Evolutionary conservation across 2,113 vertebrate species (phyloP).

Genomic region (Pungitius pungitius): DNA sequence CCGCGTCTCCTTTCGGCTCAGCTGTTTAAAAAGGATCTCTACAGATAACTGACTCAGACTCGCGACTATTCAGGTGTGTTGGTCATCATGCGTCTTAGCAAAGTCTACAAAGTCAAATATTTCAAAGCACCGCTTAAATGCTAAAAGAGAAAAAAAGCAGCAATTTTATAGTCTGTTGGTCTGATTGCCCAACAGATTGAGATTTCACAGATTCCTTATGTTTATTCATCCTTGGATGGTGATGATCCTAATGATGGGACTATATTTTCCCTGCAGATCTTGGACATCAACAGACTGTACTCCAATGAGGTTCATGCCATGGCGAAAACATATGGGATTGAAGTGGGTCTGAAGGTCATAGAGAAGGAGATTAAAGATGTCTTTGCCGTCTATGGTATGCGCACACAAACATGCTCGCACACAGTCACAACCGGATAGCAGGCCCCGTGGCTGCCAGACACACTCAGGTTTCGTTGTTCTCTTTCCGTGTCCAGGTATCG

Average conservation of each 20-base stretch:
- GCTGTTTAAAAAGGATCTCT: neutral
- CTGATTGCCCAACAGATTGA: neutral
- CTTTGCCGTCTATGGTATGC: slow-evolving; percentile 95
- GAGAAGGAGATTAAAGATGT: slow-evolving; percentile 99
- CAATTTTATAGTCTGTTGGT: too few relatives aligned
- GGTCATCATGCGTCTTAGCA: neutral
- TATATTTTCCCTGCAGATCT: slow-evolving; percentile 76
- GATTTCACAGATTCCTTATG: neutral
- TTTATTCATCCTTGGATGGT: too few relatives aligned
- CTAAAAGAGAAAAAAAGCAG: neutral
- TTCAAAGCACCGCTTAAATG: too few relatives aligned
- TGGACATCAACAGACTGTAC: slow-evolving; percentile 90
- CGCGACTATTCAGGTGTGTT: neutral
- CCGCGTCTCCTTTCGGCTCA: neutral
- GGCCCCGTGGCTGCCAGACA: neutral
- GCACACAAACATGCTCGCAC: neutral
- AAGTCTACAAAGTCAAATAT: neutral
- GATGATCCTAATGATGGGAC: neutral
- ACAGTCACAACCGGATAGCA: neutral
- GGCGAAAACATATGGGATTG: slow-evolving; percentile 93
- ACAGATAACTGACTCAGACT: neutral
- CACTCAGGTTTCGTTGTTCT: neutral
- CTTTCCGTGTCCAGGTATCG: slow-evolving; percentile 84
- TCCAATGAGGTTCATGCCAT: slow-evolving; percentile 95
- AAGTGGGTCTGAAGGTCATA: slow-evolving; percentile 91